Evolutionary conservation across 2,888 invertebrate species (phyloP), one percentile per base, ranked within the genome.

Genomic region (Dryocosmus kuriphilus): DNA sequence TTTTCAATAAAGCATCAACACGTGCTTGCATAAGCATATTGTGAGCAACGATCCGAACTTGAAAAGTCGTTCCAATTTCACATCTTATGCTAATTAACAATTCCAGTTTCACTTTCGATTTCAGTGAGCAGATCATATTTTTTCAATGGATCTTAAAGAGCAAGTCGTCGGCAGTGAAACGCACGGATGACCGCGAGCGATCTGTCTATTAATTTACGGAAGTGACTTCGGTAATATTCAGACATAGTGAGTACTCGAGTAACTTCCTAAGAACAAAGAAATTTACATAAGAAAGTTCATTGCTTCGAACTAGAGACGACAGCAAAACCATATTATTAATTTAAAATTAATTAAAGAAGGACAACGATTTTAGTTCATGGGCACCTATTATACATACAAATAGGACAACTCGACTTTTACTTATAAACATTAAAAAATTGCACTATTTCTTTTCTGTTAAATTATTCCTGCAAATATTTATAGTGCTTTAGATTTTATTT

Each of bases 101-200:
- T 79, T 81, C 80, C 77, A 82, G 84, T 85, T 85, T 84, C 79
- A 83, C 85, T 85, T 84, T 82, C 81, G 78, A 82, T 82, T 82
- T 79, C 32, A 76, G 65, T 75, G 46, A 62, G 27, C 57, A 35
- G 51, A 30, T 30, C 46, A 74, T 22, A 61, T 65, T 67, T 79
- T 80, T 80, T 62, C 55, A 67, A 74, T 79, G 62, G 74, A 79
- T 81, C 77, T 19, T 74, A 77, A 77, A 63, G 78, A 82, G 80
- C 78, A 76, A 80, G 81, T 81, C 78, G 80, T 85, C 81, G 77
- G 82, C 78, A 79, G 81, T 80, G 82, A 85, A 84, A 81, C 80
- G 80, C 81, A 76, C 77, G 80, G 78, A 80, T 79, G 77, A 79
- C 77, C 74, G 78, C 73, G 80, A 80, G 77, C 75, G 71, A 77